Base-by-base conservation (phyloP, 2,888 invertebrate species). In the Xanthia togata region DNA sequence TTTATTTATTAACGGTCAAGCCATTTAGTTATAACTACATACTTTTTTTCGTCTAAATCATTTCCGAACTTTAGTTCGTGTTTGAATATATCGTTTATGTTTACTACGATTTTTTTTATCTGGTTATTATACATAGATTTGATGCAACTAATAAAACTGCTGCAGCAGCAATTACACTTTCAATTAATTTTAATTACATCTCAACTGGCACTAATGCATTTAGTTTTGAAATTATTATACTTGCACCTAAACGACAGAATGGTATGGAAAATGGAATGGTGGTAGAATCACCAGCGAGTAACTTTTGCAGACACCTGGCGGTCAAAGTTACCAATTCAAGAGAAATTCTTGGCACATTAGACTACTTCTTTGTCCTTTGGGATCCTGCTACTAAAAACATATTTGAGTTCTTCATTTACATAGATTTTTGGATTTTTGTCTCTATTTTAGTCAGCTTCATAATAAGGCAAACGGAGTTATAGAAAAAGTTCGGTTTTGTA, bases 151-250 rank as follows among this genome's bases (percentile, higher is more conserved):
- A 60, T 23, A 2, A 60, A 38, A 38, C 14, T 55, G 11, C 26
- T n/a, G n/a, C 20, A 31, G 1, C 20, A 71, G 6, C 35, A 70
- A 41, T 70, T 17, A 35, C 8, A 35, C 5, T 44, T 12, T 2
- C n/a, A 57, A 35, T 57, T 35, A 57, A 75, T 62, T 62, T 63
- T 20, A 44, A 80, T 50, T 41, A 38, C 1, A 55, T 62, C 57
- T 55, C 41, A 67, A 20, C 50, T 3, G 2, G 0, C 35, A 76
- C 26, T 63, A 82, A 63, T 59, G 41, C 41, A 68, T 59, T 82
- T 68, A 82, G 44, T 82, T 79, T 57, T 53, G 12, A 20, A 77
- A 63, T 38, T 38, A 12, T 63, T 38, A 5, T 26, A 31, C 31
- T 82, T 17, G 17, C 47, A 44, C 38, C 72, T 35, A 20, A 77